Base-by-base conservation (phyloP, 1,140 invertebrate genomes). In the Ostrea denselamellosa region DNA sequence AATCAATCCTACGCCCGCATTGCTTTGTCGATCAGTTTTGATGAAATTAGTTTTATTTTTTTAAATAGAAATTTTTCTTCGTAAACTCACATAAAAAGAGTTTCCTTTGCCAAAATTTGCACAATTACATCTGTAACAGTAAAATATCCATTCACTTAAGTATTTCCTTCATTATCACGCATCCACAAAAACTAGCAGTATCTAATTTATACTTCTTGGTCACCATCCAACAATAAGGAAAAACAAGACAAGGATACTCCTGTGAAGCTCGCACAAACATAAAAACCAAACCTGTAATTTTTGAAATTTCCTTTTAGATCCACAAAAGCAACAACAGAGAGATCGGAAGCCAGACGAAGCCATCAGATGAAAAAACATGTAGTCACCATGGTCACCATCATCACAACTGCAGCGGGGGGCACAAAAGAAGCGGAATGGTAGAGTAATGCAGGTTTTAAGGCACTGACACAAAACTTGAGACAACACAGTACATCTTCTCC, bases 211-310 rank as follows among this genome's bases (percentile, higher is more conserved):
- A 62, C 56, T 62, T 62, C 56, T 62, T 62, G 56, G n/a, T 19
- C n/a, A n/a, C 56, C 17, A 19, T 62, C 56, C 56, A 62, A 62
- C 17, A 19, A 7, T 62, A 19, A n/a, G 56, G n/a, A 62, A n/a
- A 62, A 62, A n/a, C 56, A 19, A 19, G 14, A 62, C 14, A 19
- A 0, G 17, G 8, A 19, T 58, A 17, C 5, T 62, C 28, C 56
- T 17, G 44, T 44, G 2, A 71, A 28, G 22, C 14, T 19, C 25
- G 14, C 34, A 58, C 8, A 58, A 34, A 77, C 8, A 81, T 54
- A n/a, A 85, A 25, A 87, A 53, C 86, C 77, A 82, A 22, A 87
- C 44, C 71, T 82, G 56, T 54, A 44, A 12, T 54, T 52, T 56
- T 28, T 53, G 25, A 44, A 65, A 68, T 19, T 25, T 58, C n/a